phyloP scores from a whole-genome alignment of 2,113 vertebrate genomes.

The Amazona guildingii region DNA sequence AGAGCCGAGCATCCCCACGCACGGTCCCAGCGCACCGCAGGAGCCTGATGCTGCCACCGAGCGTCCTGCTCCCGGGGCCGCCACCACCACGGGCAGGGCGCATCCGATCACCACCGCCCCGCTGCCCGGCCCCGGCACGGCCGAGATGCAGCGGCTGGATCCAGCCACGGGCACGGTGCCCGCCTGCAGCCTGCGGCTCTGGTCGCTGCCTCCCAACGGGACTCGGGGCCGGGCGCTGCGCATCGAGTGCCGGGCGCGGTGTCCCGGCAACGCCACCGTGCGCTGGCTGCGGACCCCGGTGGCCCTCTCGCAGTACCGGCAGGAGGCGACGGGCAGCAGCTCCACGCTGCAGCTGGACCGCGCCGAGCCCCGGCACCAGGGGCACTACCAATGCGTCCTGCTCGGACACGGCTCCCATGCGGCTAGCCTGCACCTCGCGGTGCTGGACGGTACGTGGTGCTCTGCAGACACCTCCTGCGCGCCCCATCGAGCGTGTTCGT shows the following conservation, averaged over 20 bases:
- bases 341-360: conserved; percentile 14
- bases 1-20: rapidly evolving
- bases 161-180: rapidly evolving
- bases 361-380: neutral
- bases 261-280: neutral
- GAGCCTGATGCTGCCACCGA: rapidly evolving
- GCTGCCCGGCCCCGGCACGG: rapidly evolving
- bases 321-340: neutral
- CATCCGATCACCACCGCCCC: rapidly evolving
- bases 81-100: rapidly evolving
- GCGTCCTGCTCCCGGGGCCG: rapidly evolving
- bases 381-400: conserved; percentile 55
- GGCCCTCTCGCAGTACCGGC: conserved; percentile 7
- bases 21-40: rapidly evolving
- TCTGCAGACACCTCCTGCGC: neutral
- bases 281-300: conserved; percentile 58
- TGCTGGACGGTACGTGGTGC: neutral
- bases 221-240: neutral
- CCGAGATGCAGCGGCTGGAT: neutral
- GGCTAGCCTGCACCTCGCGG: neutral
- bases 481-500: rapidly evolving
- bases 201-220: neutral
- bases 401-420: neutral
- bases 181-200: neutral
- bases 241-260: conserved; percentile 22